Evolutionary conservation across 2,888 invertebrate genomes (phyloP), one percentile per base, ranked within the genome.

Genomic region (Drosophila mimetica): DNA sequence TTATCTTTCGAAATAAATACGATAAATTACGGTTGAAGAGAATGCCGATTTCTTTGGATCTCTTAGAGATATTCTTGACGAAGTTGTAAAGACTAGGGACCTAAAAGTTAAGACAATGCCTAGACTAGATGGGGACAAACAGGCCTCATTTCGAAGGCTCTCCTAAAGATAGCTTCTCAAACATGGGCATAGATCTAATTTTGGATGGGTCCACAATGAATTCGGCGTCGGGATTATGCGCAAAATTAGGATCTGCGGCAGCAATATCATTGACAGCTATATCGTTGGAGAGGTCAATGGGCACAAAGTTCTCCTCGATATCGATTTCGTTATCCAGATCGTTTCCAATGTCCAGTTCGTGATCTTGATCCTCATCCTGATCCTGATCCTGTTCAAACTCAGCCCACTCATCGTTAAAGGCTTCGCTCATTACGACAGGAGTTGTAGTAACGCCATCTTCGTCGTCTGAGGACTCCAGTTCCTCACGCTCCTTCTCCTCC

Each of bases 221-320:
- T 66, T 92, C 92, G 0, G 92, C 92, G 73, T 92, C 90, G n/a
- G 92, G 91, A 88, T 92, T 88, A 16, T 76, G 47, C 8, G 90
- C 88, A 30, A 88, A 90, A 39, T 89, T 78, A 4, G 86, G 74
- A 69, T 90, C 82, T 34, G 90, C 88, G 16, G 91, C 91, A 18
- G 91, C 81, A 50, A 88, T 71, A 75, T 92, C 88, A 70, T 92
- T 92, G 34, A 92, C 88, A 9, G 89, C 90, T 74, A 92, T 91
- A 66, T 92, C 92, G 76, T 92, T 91, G 53, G 91, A 91, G 55
- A 92, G 81, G 87, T 92, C 92, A 34, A 90, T 74, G 36, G 91
- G 91, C 39, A 81, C 75, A 46, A 71, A 72, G 47, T 75, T 75
- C 54, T 89, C 88, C 60, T 88, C 89, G 34, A 71, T 78, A 74